Evolutionary conservation across 1,140 invertebrate species (phyloP), one percentile per base, ranked within the genome.

Genomic region (Euglossa dilemma): DNA sequence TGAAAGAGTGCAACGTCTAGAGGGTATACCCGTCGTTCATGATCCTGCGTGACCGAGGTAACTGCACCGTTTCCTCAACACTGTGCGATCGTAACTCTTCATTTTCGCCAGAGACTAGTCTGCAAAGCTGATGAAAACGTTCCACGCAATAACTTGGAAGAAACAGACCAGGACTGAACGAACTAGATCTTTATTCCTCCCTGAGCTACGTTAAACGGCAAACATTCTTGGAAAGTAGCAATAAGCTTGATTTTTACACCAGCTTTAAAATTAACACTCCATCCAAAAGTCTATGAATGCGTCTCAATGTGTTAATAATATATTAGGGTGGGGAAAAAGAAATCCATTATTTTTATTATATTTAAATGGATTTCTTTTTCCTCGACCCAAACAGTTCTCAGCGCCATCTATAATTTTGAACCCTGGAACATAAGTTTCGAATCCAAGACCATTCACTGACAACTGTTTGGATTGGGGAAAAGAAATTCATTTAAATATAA

Each of bases 101-200:
- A 74, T 74, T 74, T 71, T 47, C 71, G 57, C 43, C 20, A 28
- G 1, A 72, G 25, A 43, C 50, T 14, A 25, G 45, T 6, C 28
- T 36, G 16, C 20, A 16, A 57, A 43, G 2, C 36, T 72, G 70
- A 72, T 56, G 70, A 56, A 36, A 54, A 71, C 47, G 23, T 71
- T 71, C 54, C 70, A n/a, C 70, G 52, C 71, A 74, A 74, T 45
- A 74, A 45, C 54, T 25, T 25, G 28, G 23, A 52, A n/a, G 54
- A 47, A 59, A 73, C 36, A 16, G 36, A 12, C 4, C 25, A 1
- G 16, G 43, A 47, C 18, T 45, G n/a, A 74, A 47, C 54, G 14
- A 45, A 14, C 7, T 20, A 28, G 12, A 23, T 72, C 70, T 43
- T 74, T n/a, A 47, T 45, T 59, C 20, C 36, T 74, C 36, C 8